Evolutionary conservation across 92 coral and sea anemone genomes (phyloP), one percentile per base, ranked within the genome.

Genomic region (Phymanthus crucifer): DNA sequence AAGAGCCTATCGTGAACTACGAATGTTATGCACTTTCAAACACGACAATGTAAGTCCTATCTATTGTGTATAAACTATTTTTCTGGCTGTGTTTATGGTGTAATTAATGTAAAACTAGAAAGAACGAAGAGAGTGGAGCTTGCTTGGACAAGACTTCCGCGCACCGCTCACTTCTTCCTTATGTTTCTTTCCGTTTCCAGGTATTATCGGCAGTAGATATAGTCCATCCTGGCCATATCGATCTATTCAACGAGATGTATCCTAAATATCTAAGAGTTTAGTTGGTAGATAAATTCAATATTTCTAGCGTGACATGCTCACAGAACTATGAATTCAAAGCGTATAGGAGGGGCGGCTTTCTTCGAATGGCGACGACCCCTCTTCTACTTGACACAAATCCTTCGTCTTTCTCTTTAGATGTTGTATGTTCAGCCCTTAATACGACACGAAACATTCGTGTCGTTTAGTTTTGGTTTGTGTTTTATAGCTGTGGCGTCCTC

Each of bases 211-310:
- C 97, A 32, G 88, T 90, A 83, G 99, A 96, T 82, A 93, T 96
- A 34, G 99, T 96, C 77, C 99, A 96, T 66, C 99, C 99, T 69
- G 99, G 99, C 40, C 99, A 94, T 29, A 77, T 94, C 40, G 99
- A 96, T 83, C 88, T 90, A 70, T 96, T 96, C 80, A 97, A 96
- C 80, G 99, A 96, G 83, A 96, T 96, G 99, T 96, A 96, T 96
- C 99, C 98, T 93, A 93, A 80, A 77, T 36, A 54, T 40, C 57
- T 35, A 46, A 12, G 17, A 23, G 38, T 83, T 66, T 84, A 70
- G 33, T 61, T 36, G 18, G 57, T 26, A 38, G 76, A 52, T 23
- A 32, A 73, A 74, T 72, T 74, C 47, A 77, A 23, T 73, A 66
- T 17, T 81, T 71, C 79, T 89, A 74, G 92, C 92, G 92, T 89